These are phyloP conservation scores for Caenorhabditis angaria DNA, from an alignment of 2,888 invertebrate species.

Conservation along the genomic window DNA sequence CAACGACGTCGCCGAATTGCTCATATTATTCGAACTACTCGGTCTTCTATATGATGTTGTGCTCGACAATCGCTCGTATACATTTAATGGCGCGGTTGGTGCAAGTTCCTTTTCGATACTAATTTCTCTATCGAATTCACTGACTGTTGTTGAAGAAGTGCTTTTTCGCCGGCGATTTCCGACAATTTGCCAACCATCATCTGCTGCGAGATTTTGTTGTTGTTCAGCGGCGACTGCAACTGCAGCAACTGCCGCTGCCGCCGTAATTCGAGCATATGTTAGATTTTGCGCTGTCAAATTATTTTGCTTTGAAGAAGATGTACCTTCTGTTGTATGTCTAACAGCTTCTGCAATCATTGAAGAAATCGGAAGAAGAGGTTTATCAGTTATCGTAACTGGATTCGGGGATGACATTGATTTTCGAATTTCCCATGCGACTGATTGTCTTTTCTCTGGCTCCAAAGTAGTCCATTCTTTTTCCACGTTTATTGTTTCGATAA, in stretches of 20 bases:
- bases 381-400: conserved; percentile 20
- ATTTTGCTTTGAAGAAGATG: conserved; percentile 3
- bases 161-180: conserved; percentile 43
- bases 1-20: conserved; percentile 10
- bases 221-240: conserved; percentile 16
- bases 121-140: conserved; percentile 39
- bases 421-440: conserved; percentile 93
- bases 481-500: conserved; percentile 91
- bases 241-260: conserved; percentile 41
- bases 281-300: not conserved
- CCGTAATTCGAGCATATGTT: conserved; percentile 38
- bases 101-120: conserved; percentile 27
- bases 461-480: conserved; percentile 81
- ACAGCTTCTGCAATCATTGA: conserved; percentile 39
- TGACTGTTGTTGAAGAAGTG: conserved; percentile 44
- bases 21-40: not conserved
- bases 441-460: conserved; percentile 78
- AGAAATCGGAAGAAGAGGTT: conserved; percentile 40
- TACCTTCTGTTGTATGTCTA: conserved; percentile 8
- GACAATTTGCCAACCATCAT: conserved; percentile 57
- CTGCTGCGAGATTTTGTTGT: conserved; percentile 4
- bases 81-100: conserved; percentile 30
- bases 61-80: conserved; percentile 41
- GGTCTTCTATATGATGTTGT: conserved; percentile 21
- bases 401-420: conserved; percentile 78